Evolutionary conservation across 2,113 vertebrate species (phyloP).

Genomic region (Amazona vittata): DNA sequence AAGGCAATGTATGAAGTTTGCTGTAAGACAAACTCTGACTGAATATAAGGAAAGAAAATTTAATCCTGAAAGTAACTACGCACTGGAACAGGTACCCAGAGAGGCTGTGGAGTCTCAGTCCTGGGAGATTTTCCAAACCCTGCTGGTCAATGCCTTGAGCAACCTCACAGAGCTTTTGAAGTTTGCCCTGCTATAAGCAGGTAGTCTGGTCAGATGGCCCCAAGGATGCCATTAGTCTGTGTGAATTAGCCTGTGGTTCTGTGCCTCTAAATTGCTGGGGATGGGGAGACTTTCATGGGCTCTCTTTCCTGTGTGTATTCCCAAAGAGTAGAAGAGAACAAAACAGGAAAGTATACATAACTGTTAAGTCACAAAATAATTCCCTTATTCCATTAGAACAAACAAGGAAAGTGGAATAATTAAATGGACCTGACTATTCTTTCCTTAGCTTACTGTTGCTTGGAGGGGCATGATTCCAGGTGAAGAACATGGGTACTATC

Average conservation of each 20-base stretch:
- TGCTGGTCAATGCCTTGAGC: neutral
- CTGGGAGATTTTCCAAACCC: neutral
- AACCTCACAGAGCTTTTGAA: neutral
- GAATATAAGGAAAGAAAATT: neutral
- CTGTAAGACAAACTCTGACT: neutral
- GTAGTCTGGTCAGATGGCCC: neutral
- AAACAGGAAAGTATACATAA: neutral
- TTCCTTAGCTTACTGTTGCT: neutral
- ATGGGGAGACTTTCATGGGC: neutral
- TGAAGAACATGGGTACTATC: neutral
- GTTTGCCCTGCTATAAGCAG: neutral
- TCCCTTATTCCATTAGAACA: neutral
- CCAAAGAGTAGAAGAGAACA: neutral
- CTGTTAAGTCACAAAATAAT: neutral
- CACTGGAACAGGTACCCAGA: neutral
- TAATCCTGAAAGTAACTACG: neutral
- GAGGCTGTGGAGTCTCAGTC: neutral
- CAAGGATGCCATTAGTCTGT: neutral
- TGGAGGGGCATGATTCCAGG: neutral
- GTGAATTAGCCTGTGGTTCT: neutral
- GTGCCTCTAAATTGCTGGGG: neutral
- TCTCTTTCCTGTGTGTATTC: neutral
- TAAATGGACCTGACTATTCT: neutral
- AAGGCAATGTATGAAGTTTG: neutral
- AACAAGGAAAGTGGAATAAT: neutral